These are phyloP conservation scores for Molossus molossus DNA, from an alignment of 2,797 vertebrate genomes.

Conservation along the genomic window DNA sequence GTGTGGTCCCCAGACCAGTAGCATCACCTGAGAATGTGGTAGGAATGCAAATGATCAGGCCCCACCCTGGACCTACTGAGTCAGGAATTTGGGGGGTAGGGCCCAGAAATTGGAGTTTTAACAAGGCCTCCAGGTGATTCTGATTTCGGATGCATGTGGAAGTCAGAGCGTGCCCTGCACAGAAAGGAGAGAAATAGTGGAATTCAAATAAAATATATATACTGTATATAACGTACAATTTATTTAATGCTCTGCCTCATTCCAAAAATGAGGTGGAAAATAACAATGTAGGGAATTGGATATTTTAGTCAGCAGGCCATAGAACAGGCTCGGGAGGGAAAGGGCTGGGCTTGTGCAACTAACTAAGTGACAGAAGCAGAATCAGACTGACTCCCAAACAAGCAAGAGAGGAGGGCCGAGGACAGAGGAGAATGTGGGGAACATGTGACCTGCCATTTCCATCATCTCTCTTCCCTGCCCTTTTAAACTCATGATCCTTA, in stretches of 20 bases:
- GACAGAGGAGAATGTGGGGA: neutral
- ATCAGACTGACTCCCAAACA: neutral
- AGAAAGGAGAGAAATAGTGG: neutral
- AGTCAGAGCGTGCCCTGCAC: neutral
- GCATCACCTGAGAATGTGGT: neutral
- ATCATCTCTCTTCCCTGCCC: neutral
- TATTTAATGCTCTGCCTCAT: neutral
- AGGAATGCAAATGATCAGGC: neutral
- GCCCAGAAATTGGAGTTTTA: neutral
- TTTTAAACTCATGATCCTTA: neutral
- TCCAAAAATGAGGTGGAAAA: conserved; percentile 36
- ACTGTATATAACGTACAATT: neutral
- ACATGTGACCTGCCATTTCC: neutral
- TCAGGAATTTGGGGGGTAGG: neutral
- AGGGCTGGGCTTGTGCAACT: neutral
- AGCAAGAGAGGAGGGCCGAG: neutral
- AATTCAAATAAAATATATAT: neutral
- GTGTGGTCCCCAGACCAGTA: neutral
- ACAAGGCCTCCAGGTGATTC: neutral
- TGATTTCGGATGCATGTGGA: neutral
- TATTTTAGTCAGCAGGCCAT: conserved; percentile 9
- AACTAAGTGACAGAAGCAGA: neutral
- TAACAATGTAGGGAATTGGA: neutral
- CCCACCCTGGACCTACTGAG: neutral
- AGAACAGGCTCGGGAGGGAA: neutral